Evolutionary conservation across 1,140 invertebrate species (phyloP), one percentile per base, ranked within the genome.

Genomic region (Cyclargus thomasi): DNA sequence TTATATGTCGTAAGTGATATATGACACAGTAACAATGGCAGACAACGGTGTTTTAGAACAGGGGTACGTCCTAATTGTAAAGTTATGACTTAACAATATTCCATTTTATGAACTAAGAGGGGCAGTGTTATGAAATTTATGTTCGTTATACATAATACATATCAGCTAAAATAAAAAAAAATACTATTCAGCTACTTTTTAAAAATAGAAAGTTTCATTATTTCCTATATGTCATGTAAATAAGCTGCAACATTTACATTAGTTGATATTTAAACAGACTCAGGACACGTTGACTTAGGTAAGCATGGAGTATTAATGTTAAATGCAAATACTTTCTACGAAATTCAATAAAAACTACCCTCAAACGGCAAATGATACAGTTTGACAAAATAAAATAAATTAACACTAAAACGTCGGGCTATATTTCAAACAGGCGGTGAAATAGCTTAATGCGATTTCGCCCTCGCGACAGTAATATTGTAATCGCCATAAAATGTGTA

Each of bases 401-500:
- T 57, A 20, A 57, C 18, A 57, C 55, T 57, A 57, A 59, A 66
- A 67, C 17, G 53, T 63, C 69, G 39, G 53, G 55, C 18, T 6
- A 59, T 59, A 59, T 22, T 59, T 59, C 55, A 59, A 59, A 59
- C 20, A 59, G 55, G 55, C 55, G 55, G 55, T 20, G 55, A 55
- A 71, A 71, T 70, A 69, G 68, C 36, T 69, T 74, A 78, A 76
- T 77, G 72, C 70, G 67, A 76, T 77, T 77, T 76, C 71, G 53
- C 75, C 74, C 76, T 77, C 74, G 79, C 74, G 70, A 65, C 70
- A 76, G 81, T 82, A 85, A 88, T 83, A 79, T 79, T 76, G 86
- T 88, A 90, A 90, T 88, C 85, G 84, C 85, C 86, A 90, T 90
- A 88, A 88, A 88, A 87, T 90, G 79, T 85, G 84, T 86, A 85